A percentile compares a stretch with the other conserved stretches of the same genome.
Evolutionary conservation across 2,113 vertebrate genomes (phyloP).

Genomic region (Suncus etruscus): DNA sequence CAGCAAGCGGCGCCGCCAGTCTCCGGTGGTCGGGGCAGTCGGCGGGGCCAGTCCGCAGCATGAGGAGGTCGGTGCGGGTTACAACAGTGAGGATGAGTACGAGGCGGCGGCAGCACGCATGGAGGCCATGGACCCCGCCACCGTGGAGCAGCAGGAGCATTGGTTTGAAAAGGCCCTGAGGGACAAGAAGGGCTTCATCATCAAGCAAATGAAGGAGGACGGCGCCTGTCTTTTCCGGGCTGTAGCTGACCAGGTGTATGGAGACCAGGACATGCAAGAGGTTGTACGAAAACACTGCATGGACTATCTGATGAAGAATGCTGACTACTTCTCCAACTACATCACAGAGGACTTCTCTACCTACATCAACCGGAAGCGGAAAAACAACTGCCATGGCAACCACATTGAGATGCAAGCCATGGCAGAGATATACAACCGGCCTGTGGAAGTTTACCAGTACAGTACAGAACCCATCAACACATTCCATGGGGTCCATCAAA

Average conservation of each 20-base stretch:
- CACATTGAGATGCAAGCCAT: constrained; percentile 99
- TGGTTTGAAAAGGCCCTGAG: constrained; percentile 95
- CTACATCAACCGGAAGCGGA: constrained; percentile 97
- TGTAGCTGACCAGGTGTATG: constrained; percentile 95
- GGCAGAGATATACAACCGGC: constrained; percentile 98
- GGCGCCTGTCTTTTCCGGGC: constrained; percentile 96
- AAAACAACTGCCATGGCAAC: constrained; percentile 98
- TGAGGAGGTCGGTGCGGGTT: constrained; percentile 89
- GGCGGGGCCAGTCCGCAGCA: constrained; percentile 87
- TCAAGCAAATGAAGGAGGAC: constrained; percentile 98
- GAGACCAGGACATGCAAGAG: constrained; percentile 96
- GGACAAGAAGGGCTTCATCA: constrained; percentile 97
- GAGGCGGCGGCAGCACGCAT: constrained; percentile 93
- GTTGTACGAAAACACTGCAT: constrained; percentile 96
- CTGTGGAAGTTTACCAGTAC: constrained; percentile 96
- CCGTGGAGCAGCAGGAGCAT: constrained; percentile 96
- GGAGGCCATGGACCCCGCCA: constrained; percentile 93
- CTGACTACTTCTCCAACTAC: constrained; percentile 97
- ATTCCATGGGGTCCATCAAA: constrained; percentile 97
- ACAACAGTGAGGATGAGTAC: constrained; percentile 97
- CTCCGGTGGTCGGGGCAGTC: constrained; percentile 87
- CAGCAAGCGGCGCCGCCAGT: constrained; percentile 88
- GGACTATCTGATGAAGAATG: constrained; percentile 98
- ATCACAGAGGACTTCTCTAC: constrained; percentile 98
- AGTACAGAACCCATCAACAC: constrained; percentile 99